Base-by-base conservation (phyloP, 37 sponge, comb jelly and placozoan genomes). In the Bolinopsis microptera region DNA sequence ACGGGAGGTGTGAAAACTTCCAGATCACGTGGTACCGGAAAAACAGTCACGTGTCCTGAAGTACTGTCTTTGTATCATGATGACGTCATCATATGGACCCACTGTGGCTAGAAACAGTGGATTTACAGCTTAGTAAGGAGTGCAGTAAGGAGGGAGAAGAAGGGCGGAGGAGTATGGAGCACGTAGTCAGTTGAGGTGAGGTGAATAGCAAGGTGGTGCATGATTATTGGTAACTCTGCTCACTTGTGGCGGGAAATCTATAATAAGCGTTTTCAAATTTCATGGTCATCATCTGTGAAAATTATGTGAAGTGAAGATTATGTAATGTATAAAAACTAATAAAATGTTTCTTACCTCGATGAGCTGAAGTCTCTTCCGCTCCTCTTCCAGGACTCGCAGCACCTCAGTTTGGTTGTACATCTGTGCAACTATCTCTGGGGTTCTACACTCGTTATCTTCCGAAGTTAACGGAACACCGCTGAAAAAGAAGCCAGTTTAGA, bases 371-470 rank as follows among this genome's bases (percentile, higher is more conserved):
- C 74, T 22, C 30, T 70, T 70, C 30, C 74, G 5, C 74, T 70
- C 74, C 74, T 70, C 74, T 2, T 70, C 74, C 74, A 70, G 74
- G 74, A 70, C 74, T 26, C 74, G 5, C 25, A 70, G 16, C 5
- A 70, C 74, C 3, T 70, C 74, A 22, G 30, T 5, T n/a, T 70
- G 74, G 26, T 22, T 70, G 74, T 70, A 70, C 74, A 70, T 70
- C 74, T 70, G 74, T 24, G 74, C 74, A 24, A 70, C 74, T 3
- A 70, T 70, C 74, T 70, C 74, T 2, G 74, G 74, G 30, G 74
- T 70, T 26, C 74, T 22, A 26, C 74, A 70, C 74, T 70, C 74
- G 74, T 70, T 70, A 26, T 70, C 74, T 70, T 70, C 74, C 16
- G 74, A 70, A n/a, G 74, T 70, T 26, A 70, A n/a, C 24, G 74